Evolutionary conservation across 2,888 invertebrate genomes (phyloP).

Genomic region (Augiades crinisus): DNA sequence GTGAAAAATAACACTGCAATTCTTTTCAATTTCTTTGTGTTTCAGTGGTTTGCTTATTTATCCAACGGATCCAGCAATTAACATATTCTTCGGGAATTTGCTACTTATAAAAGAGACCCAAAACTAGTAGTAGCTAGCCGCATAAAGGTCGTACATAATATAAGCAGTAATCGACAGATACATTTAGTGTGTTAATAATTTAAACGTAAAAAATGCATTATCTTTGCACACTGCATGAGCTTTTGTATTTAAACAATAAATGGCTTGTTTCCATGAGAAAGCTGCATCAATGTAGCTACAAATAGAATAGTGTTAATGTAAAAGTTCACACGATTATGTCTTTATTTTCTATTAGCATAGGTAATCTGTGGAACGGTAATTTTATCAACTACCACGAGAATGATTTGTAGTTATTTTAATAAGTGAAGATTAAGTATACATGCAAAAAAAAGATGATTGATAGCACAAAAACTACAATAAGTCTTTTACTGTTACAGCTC

Average conservation of each 20-base stretch:
- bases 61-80: too few relatives aligned
- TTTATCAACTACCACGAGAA: conserved; percentile 7
- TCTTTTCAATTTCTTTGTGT: too few relatives aligned
- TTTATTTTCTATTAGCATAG: conserved; percentile 23
- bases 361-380: conserved; percentile 18
- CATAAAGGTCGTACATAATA: too few relatives aligned
- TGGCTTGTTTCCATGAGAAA: conserved; percentile 15
- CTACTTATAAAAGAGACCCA: too few relatives aligned
- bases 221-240: neutral
- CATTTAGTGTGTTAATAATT: too few relatives aligned
- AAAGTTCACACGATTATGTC: conserved; percentile 23
- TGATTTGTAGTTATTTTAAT: neutral
- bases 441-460: neutral
- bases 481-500: neutral
- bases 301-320: conserved; percentile 16
- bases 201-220: neutral
- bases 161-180: too few relatives aligned
- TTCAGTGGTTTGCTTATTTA: too few relatives aligned
- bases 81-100: too few relatives aligned
- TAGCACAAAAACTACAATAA: neutral
- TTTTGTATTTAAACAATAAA: conserved; percentile 3
- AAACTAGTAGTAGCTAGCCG: too few relatives aligned
- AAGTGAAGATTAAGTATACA: neutral
- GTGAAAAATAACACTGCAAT: too few relatives aligned
- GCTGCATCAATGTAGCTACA: conserved; percentile 2